These are phyloP conservation scores for Hofmannophila pseudospretella DNA, from an alignment of 2,888 invertebrate genomes.

Conservation along the genomic window DNA sequence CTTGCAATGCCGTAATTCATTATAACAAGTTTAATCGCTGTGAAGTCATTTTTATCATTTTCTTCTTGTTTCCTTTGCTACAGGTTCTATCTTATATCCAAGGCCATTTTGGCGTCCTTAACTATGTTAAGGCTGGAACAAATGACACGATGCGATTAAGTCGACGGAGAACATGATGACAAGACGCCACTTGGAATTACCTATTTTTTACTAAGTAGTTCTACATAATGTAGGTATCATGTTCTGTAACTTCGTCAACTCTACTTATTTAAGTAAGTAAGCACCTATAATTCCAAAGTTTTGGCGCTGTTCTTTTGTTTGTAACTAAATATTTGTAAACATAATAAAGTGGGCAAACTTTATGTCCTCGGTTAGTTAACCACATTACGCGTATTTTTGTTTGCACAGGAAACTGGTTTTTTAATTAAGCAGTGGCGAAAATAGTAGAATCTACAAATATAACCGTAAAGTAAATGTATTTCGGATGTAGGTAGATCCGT, in stretches of 20 bases:
- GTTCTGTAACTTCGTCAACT: too few species aligned
- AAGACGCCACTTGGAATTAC: constrained; percentile 1
- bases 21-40: constrained; percentile 68
- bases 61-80: constrained; percentile 55
- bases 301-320: too few species aligned
- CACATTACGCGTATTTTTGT: background rate
- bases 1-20: constrained; percentile 78
- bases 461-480: background rate
- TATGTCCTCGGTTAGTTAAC: background rate
- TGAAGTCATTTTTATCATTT: constrained; percentile 66
- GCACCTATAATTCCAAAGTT: too few species aligned
- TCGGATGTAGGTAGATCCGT: background rate
- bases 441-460: background rate
- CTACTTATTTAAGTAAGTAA: too few species aligned
- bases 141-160: constrained; percentile 42
- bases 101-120: constrained; percentile 63
- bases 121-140: constrained; percentile 48
- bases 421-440: background rate
- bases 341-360: background rate
- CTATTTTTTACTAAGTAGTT: background rate
- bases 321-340: background rate
- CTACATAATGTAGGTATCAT: background rate
- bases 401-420: background rate
- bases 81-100: constrained; percentile 53
- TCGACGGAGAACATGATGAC: constrained; percentile 27